Evolutionary conservation across 2,113 vertebrate species (phyloP), one percentile per base, ranked within the genome.

Genomic region (Siniperca chuatsi): DNA sequence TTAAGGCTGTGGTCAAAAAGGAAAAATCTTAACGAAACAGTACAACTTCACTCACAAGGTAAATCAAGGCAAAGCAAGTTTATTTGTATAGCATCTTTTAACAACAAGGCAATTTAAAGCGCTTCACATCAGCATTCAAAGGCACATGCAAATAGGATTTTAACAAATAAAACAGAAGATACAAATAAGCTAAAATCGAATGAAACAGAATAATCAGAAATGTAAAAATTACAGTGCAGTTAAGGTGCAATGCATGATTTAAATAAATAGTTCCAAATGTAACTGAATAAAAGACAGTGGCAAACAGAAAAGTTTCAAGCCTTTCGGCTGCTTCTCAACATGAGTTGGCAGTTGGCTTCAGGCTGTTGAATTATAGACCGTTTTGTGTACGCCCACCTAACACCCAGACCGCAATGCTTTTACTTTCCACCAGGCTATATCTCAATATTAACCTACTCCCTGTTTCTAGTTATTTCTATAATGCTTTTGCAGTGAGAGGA

Each of bases 381-480:
- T 80, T 83, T 75, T 79, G 65, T 60, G 48, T 4, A 46, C 29
- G 25, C 78, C 70, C 80, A 77, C 35, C 48, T 44, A 69, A 83
- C 50, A 70, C 33, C 15, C 46, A 5, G 40, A 71, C 46, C 37
- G 20, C 76, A 57, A 15, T 16, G 29, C 42, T 66, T 79, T 76
- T 13, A 46, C 48, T 52, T 71, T 52, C 74, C 65, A 48, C 62
- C 55, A 60, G 44, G 54, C 21, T 46, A 12, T 11, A 18, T 84
- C 62, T 84, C 66, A 44, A 71, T 58, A 54, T 72, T 54, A 77
- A 75, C 78, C 54, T 40, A 0, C 61, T 57, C 44, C 37, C 25
- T 75, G 40, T 35, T 58, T 73, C 46, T 33, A 61, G 54, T 77
- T 70, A 65, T 77, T 72, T 65, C 74, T 65, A 2, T 79, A 83